phyloP scores from a whole-genome alignment of 1,140 invertebrate species.

The Pseudomyrmex pallidus region DNA sequence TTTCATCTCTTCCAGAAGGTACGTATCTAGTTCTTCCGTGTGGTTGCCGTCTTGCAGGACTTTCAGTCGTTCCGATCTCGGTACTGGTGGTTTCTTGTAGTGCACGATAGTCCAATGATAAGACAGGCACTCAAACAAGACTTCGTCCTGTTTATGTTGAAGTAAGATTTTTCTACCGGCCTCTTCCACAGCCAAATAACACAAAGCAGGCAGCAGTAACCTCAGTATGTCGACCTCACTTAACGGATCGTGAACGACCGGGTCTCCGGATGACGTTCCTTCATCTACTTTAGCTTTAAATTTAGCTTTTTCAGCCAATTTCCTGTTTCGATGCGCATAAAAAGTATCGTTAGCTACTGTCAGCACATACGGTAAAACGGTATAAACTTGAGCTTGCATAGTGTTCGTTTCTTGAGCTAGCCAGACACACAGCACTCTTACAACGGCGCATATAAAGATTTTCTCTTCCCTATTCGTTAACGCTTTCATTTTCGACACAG shows the following conservation, averaged over 20 bases:
- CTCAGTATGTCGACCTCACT: conserved; percentile 90
- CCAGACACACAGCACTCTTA: conserved; percentile 94
- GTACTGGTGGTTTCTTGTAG: conserved; percentile 92
- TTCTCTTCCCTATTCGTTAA: conserved; percentile 88
- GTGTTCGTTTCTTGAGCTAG: conserved; percentile 96
- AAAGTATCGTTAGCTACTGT: conserved; percentile 93
- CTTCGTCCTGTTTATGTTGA: conserved; percentile 91
- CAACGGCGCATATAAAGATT: conserved; percentile 92
- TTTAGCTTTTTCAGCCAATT: conserved; percentile 88
- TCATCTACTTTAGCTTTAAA: conserved; percentile 86
- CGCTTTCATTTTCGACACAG: conserved; percentile 90
- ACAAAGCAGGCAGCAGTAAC: conserved; percentile 93
- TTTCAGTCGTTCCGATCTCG: conserved; percentile 91
- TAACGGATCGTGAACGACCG: conserved; percentile 87
- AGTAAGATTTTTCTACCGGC: conserved; percentile 93
- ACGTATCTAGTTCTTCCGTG: conserved; percentile 87
- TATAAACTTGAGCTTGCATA: conserved; percentile 92
- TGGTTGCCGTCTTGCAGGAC: conserved; percentile 90
- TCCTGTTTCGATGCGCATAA: conserved; percentile 88
- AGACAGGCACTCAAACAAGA: conserved; percentile 91
- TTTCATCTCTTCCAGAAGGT: conserved; percentile 92
- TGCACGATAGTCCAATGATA: conserved; percentile 95
- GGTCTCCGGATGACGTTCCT: conserved; percentile 74
- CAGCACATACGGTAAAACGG: conserved; percentile 91
- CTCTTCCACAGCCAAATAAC: conserved; percentile 96